Base-by-base conservation (phyloP, 2,113 vertebrate genomes). In the Dascyllus trimaculatus region DNA sequence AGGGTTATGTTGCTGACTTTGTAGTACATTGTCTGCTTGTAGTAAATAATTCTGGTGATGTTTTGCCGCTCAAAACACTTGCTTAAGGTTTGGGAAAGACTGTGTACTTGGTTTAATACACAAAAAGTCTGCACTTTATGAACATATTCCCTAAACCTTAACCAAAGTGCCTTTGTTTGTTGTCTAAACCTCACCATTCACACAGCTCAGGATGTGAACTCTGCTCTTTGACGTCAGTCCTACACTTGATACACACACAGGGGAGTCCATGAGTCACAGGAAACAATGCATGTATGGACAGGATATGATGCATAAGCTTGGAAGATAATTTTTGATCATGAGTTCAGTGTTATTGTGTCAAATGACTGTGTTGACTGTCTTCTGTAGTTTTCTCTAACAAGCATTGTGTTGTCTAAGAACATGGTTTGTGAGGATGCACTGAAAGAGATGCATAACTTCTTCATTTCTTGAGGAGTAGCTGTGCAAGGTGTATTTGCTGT, bases 221-320 rank as follows among this genome's bases (percentile, higher is more conserved):
- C 22, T 49, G 57, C 57, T 75, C 63, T 63, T 68, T 81, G 78
- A 81, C 71, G 71, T 74, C 78, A 81, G 46, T 40, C 59, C 43
- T 69, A 35, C n/a, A 60, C 32, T 61, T 25, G 21, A 72, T 25
- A 53, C 62, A 65, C 25, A 45, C 15, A 19, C 32, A 52, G 2
- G 49, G 11, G 53, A 65, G 22, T 58, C 32, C 11, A 46, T 32
- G 14, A 63, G 53, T 61, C 4, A 68, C 63, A 73, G 25, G 76
- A 57, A 73, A 63, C 43, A 40, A 72, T 78, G 68, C 57, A 49
- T 38, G 57, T 62, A 63, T 51, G 57, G 38, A 22, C 78, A 81
- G 78, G 78, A 81, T 69, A 17, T 57, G 64, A 67, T 64, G 54
- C 53, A 61, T 46, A 53, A 32, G n/a, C 24, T 53, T 57, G 46